phyloP scores from a whole-genome alignment of 2,888 invertebrate genomes.

The Saturnia pavonia region DNA sequence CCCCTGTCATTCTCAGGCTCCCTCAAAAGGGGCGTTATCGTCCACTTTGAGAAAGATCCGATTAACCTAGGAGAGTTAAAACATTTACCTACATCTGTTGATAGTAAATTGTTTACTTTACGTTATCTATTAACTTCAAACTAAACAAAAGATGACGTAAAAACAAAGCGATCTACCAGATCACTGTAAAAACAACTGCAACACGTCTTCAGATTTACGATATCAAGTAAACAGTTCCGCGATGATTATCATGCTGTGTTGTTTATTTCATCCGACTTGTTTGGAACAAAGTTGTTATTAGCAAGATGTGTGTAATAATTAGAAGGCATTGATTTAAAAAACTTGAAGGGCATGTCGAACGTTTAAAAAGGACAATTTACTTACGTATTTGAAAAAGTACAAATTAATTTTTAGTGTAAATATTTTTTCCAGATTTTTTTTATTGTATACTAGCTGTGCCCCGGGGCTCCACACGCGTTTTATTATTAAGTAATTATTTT shows the following conservation, averaged over 20 bases:
- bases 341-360: not conserved
- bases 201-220: not conserved
- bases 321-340: not conserved
- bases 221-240: not conserved
- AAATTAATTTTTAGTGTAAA: not conserved
- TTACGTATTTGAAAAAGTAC: not conserved
- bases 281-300: not conserved
- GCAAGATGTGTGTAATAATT: not conserved
- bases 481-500: too few species aligned
- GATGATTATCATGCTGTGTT: not conserved
- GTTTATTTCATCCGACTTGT: not conserved
- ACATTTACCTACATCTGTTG: not conserved
- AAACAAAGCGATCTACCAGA: not conserved
- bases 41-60: too few species aligned
- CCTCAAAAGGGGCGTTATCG: too few species aligned
- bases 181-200: not conserved
- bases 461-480: not conserved
- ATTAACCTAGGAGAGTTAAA: not conserved
- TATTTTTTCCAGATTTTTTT: not conserved
- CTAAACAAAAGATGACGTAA: not conserved
- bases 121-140: not conserved
- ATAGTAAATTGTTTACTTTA: not conserved
- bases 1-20: too few species aligned
- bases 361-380: not conserved
- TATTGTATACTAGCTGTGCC: not conserved